These are phyloP conservation scores for Drosophila kanapiae DNA, from an alignment of 1,140 invertebrate species.

Conservation along the genomic window DNA sequence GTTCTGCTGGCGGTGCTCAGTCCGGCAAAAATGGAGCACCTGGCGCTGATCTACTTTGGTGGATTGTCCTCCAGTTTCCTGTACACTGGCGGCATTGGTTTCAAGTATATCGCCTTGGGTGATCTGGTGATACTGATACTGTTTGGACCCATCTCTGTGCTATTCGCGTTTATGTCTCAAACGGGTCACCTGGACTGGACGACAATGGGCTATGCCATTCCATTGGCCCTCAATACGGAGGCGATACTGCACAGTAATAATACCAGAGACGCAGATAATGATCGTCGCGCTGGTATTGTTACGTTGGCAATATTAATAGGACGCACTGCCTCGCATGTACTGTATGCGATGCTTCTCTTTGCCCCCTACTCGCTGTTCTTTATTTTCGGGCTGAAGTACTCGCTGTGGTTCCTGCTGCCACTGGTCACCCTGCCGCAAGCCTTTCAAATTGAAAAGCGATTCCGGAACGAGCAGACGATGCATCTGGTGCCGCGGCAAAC, in stretches of 20 bases:
- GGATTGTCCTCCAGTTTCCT: constrained; percentile 98
- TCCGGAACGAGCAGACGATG: constrained; percentile 91
- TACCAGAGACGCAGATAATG: constrained; percentile 94
- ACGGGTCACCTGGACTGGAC: constrained; percentile 94
- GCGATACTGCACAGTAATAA: constrained; percentile 98
- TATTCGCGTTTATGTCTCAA: constrained; percentile 97
- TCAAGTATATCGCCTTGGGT: constrained; percentile 97
- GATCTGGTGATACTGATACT: constrained; percentile 96
- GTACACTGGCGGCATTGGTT: constrained; percentile 96
- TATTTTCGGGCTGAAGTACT: constrained; percentile 93
- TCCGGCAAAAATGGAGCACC: constrained; percentile 96
- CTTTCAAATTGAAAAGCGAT: constrained; percentile 96
- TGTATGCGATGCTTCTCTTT: constrained; percentile 96
- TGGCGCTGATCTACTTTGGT: constrained; percentile 97
- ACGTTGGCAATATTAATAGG: constrained; percentile 97
- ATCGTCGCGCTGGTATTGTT: constrained; percentile 94
- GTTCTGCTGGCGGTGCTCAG: constrained; percentile 92
- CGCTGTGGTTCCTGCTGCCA: constrained; percentile 95
- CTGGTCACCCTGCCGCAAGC: constrained; percentile 94
- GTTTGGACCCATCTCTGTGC: constrained; percentile 97
- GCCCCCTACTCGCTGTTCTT: constrained; percentile 96
- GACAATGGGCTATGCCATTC: constrained; percentile 96
- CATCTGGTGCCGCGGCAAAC: constrained; percentile 94
- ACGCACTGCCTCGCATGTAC: constrained; percentile 94
- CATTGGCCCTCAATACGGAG: constrained; percentile 96